Percentiles rank a stretch among this genome's conserved stretches.
These are phyloP conservation scores for Corythaixoides concolor DNA, from an alignment of 2,113 vertebrate species.

Conservation along the genomic window DNA sequence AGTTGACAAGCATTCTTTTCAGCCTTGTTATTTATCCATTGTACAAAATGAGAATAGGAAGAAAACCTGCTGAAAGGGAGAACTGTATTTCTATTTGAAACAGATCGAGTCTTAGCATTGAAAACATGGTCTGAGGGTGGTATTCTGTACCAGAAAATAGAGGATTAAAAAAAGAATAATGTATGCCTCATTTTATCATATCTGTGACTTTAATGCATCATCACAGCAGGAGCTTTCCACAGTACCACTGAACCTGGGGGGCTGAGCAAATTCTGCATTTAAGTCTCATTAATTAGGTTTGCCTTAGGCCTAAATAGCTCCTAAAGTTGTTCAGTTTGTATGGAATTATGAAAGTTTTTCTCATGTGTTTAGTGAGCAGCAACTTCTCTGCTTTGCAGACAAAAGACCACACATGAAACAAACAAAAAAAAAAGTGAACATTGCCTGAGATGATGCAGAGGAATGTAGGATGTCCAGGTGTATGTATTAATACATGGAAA, in stretches of 20 bases:
- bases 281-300: background rate
- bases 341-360: background rate
- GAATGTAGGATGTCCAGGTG: background rate
- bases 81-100: background rate
- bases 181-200: background rate
- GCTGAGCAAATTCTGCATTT: constrained; percentile 18
- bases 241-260: background rate
- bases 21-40: background rate
- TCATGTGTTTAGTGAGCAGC: background rate
- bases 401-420: background rate
- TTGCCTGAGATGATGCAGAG: background rate
- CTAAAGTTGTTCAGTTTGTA: background rate
- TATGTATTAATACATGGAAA: background rate
- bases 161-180: background rate
- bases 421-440: background rate
- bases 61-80: background rate
- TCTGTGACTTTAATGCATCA: background rate
- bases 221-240: constrained; percentile 24
- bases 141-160: background rate
- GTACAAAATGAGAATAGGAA: background rate
- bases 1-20: constrained; percentile 21
- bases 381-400: background rate
- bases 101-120: background rate
- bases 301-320: background rate
- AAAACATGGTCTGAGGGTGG: background rate